These are phyloP conservation scores for Oceanites oceanicus DNA, from an alignment of 2,113 vertebrate species.

Conservation along the genomic window DNA sequence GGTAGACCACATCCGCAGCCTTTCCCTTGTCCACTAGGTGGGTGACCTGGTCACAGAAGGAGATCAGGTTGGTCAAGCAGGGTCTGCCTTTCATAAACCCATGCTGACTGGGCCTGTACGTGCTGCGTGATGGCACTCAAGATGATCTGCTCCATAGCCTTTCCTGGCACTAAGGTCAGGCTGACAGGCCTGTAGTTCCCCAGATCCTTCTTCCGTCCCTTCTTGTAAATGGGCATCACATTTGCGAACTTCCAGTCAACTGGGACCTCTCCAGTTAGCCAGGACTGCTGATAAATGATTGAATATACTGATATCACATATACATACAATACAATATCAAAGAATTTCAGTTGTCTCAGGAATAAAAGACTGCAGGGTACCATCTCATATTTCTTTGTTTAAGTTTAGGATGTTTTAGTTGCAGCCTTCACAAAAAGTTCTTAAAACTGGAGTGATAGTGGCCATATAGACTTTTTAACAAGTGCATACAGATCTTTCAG, in stretches of 20 bases:
- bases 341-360: not conserved
- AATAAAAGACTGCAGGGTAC: not conserved
- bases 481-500: not conserved
- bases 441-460: not conserved
- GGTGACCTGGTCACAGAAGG: too few species aligned
- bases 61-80: not conserved
- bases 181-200: not conserved
- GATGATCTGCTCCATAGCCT: not conserved
- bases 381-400: not conserved
- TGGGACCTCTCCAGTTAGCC: not conserved
- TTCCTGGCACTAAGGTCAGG: accelerated
- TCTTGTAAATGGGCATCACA: not conserved
- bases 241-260: not conserved
- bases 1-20: not conserved
- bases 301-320: not conserved
- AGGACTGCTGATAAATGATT: not conserved
- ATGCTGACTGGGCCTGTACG: not conserved
- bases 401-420: not conserved
- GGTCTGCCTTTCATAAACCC: not conserved
- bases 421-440: not conserved
- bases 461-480: not conserved
- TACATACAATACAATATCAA: not conserved
- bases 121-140: not conserved
- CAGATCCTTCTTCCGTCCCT: not conserved
- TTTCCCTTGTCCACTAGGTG: not conserved